Conservation (phyloP, 2,113 vertebrate genomes). For the Apus apus region DNA sequence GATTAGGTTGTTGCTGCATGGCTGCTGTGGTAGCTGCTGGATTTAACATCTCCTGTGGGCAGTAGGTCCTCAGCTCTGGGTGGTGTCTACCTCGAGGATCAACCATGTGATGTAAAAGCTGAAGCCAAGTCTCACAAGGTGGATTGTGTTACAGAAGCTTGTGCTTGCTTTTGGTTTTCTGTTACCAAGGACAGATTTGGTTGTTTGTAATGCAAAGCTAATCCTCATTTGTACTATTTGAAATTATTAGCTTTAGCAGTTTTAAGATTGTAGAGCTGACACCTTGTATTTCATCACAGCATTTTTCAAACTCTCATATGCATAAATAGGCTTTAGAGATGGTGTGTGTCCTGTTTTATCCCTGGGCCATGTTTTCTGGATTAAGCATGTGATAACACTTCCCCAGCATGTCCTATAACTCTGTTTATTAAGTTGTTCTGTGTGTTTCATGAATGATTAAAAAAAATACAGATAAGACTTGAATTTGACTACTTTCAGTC, state of each 20-base stretch:
- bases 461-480: neutral
- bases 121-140: neutral
- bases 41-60: neutral
- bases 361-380: neutral
- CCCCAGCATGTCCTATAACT: neutral
- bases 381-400: neutral
- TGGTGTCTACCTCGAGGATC: neutral
- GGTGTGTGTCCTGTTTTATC: neutral
- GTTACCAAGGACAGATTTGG: neutral
- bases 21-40: neutral
- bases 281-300: neutral
- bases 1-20: neutral
- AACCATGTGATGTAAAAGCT: neutral
- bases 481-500: neutral
- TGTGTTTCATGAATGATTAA: neutral
- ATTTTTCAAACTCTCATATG: neutral
- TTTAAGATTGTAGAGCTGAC: neutral
- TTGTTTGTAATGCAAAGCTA: neutral
- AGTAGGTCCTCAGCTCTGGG: neutral
- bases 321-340: neutral
- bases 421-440: neutral
- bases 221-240: neutral
- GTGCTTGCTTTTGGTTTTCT: neutral
- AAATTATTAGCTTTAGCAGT: neutral
- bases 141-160: neutral